Evolutionary conservation across 2,113 vertebrate genomes (phyloP).

Genomic region (Chamaetylas fuelleborni): DNA sequence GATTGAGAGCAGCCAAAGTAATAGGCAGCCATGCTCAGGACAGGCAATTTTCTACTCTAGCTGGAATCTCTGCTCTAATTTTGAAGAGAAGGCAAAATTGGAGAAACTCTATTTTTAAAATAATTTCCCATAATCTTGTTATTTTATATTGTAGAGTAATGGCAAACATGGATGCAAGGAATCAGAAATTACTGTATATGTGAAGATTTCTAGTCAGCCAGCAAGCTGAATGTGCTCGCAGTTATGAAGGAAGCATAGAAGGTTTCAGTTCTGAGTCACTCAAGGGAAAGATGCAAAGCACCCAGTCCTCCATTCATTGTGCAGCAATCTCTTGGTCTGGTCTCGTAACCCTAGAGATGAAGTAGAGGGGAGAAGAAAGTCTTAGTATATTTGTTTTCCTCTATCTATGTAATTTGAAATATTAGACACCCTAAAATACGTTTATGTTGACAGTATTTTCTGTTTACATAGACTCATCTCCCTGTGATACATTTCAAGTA

Average conservation of each 20-base stretch:
- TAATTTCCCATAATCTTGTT: background rate
- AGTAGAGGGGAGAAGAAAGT: background rate
- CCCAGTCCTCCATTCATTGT: rapidly evolving
- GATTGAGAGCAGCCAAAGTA: background rate
- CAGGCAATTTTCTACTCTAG: background rate
- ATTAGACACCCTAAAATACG: background rate
- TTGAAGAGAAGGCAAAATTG: background rate
- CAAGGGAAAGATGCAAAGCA: background rate
- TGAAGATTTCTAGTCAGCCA: background rate
- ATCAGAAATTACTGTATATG: background rate
- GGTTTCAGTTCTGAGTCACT: background rate
- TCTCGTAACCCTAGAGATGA: background rate
- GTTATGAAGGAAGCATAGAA: background rate
- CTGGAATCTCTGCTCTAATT: background rate
- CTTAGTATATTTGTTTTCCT: background rate
- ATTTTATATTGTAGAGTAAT: background rate
- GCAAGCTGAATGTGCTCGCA: background rate
- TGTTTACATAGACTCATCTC: background rate
- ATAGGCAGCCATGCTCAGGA: background rate
- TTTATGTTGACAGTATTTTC: background rate
- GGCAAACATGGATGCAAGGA: background rate
- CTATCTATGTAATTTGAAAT: background rate
- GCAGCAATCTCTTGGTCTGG: background rate
- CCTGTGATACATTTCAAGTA: background rate
- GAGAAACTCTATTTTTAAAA: background rate